Base-by-base conservation (phyloP, 2,888 invertebrate genomes). In the Hydrotaea cyrtoneurina region DNA sequence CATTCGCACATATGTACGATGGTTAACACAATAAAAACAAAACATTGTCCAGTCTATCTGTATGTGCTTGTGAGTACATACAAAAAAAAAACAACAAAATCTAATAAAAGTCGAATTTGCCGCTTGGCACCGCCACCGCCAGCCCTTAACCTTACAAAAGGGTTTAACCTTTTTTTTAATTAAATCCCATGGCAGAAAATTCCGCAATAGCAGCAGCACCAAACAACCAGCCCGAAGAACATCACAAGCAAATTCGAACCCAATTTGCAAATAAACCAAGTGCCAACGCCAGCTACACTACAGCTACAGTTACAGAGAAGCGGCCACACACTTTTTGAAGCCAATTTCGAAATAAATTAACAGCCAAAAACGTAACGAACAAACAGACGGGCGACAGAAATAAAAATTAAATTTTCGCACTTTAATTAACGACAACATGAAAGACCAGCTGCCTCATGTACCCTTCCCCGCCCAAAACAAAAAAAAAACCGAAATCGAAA, bases 351-450 rank as follows among this genome's bases (percentile, higher is more conserved):
- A 69, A 71, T 59, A 72, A 78, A 72, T 72, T 78, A 78, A 43
- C 50, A 55, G 8, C 23, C 64, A 8, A 66, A 66, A 66, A 19
- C 11, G 39, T n/a, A 13, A 8, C 11, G 3, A 26, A 19, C 23
- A 69, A 13, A 39, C 17, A 66, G 15, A 21, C 13, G 11, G 11
- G 23, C 46, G 46, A 43, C 43, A 21, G 23, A 43, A 69, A 43
- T 66, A 19, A 66, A 31, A 75, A 75, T 82, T 79, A 46, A 43
- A 64, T 75, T 78, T 82, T 75, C 53, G 31, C 26, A 46, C 55
- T 57, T 79, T 76, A 79, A 79, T 72, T 55, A 72, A 79, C 55
- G 23, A 46, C 50, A 21, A 57, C 26, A 39, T 43, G n/a, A 57
- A 21, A 64, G 46, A 64, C 3, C 50, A n/a, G n/a, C 2, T 31